Conservation (phyloP, 2,888 invertebrate species). For the Tridacna crocea region DNA sequence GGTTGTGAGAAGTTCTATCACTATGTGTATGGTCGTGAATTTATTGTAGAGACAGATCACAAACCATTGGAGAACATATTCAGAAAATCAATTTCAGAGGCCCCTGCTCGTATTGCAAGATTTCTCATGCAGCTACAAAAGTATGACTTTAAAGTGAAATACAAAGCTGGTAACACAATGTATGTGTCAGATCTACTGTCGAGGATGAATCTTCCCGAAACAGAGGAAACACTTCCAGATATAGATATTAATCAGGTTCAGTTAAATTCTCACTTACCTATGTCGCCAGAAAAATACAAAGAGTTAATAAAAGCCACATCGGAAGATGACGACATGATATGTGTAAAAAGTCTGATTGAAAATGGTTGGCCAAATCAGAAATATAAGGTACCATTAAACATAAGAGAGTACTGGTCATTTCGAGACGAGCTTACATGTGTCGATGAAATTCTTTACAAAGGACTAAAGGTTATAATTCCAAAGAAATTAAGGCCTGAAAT, state of each 20-base stretch:
- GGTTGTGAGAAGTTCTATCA: constrained; percentile 51
- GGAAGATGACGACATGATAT: constrained; percentile 38
- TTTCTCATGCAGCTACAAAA: constrained; percentile 37
- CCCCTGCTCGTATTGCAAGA: constrained; percentile 33
- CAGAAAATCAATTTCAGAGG: constrained; percentile 28
- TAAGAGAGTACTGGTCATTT: constrained; percentile 46
- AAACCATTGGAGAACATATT: constrained; percentile 52
- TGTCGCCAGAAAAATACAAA: constrained; percentile 31
- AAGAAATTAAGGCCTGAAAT: constrained; percentile 25
- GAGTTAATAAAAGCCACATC: constrained; percentile 35
- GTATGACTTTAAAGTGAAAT: constrained; percentile 50
- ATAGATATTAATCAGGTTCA: constrained; percentile 33
- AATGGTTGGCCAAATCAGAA: constrained; percentile 54
- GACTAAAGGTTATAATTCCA: constrained; percentile 31
- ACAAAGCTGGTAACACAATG: constrained; percentile 53
- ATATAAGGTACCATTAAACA: constrained; percentile 22
- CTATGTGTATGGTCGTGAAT: constrained; percentile 41
- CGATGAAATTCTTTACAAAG: constrained; percentile 53
- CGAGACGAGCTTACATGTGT: constrained; percentile 50
- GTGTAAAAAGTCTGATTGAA: constrained; percentile 27
- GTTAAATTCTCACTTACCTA: constrained; percentile 36
- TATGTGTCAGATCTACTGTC: constrained; percentile 45
- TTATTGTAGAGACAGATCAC: constrained; percentile 50
- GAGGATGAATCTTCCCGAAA: constrained; percentile 18
- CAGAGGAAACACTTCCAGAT: constrained; percentile 20